Evolutionary conservation across 2,113 vertebrate genomes (phyloP).

Genomic region (Chlamydotis undulata): DNA sequence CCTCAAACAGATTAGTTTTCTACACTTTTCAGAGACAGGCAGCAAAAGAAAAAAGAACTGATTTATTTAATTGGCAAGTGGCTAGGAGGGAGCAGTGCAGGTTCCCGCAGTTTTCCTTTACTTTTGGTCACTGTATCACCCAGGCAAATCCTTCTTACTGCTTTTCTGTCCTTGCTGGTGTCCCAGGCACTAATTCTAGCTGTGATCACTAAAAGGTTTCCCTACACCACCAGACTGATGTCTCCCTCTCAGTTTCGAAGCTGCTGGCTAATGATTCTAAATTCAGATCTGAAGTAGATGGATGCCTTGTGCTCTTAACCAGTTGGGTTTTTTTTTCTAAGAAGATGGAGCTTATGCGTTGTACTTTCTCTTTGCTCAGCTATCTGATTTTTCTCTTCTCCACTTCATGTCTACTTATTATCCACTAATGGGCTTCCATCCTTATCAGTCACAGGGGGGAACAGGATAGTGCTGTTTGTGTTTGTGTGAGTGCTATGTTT

Average conservation of each 20-base stretch:
- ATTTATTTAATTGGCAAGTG: neutral
- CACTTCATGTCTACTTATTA: too few relatives aligned
- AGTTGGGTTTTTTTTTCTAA: neutral
- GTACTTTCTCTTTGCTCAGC: neutral
- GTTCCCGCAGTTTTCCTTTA: neutral
- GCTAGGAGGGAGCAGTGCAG: neutral
- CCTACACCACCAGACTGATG: neutral
- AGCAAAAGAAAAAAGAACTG: neutral
- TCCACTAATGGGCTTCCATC: too few relatives aligned
- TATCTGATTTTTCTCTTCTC: neutral
- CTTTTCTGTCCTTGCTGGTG: neutral
- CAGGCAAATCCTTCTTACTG: neutral
- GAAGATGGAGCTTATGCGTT: neutral
- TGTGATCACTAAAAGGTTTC: neutral
- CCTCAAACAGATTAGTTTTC: neutral
- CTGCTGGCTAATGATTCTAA: neutral
- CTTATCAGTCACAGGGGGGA: too few relatives aligned
- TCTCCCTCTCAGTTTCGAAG: neutral
- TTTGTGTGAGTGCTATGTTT: too few relatives aligned
- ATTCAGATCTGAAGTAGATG: neutral
- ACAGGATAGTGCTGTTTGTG: too few relatives aligned
- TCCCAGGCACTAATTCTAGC: neutral
- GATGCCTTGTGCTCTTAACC: neutral
- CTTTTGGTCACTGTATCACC: neutral
- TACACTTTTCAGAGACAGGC: neutral